Conservation (phyloP, 2,113 vertebrate species). For the Eptesicus fuscus region DNA sequence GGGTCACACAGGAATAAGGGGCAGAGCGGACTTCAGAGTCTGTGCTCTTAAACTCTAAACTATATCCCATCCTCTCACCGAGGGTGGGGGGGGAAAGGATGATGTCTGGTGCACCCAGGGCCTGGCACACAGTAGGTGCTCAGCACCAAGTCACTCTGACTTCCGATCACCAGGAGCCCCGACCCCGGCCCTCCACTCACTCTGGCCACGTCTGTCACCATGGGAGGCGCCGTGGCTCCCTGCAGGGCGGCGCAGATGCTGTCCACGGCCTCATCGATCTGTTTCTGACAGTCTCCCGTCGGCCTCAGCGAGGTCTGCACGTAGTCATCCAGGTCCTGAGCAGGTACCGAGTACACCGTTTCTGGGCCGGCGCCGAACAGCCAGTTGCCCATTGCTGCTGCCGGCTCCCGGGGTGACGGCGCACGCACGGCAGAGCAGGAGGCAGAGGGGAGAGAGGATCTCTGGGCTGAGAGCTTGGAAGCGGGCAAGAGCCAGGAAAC, state of each 20-base stretch:
- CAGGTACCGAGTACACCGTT: accelerated
- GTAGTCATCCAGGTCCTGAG: accelerated
- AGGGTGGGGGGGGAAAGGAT: too few species aligned
- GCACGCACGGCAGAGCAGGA: accelerated
- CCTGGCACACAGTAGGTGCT: neutral
- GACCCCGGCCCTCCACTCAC: constrained; percentile 1
- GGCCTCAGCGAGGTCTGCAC: neutral
- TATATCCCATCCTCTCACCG: accelerated
- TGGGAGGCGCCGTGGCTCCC: accelerated
- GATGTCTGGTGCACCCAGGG: neutral
- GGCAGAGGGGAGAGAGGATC: neutral
- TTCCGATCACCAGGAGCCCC: neutral
- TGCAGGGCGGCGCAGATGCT: neutral
- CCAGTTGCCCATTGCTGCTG: neutral
- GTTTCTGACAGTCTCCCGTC: accelerated
- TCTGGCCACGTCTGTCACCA: neutral
- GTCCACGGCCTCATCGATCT: accelerated
- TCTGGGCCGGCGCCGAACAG: accelerated
- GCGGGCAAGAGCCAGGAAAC: neutral
- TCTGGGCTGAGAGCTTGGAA: too few species aligned
- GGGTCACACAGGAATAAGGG: neutral
- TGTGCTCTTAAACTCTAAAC: too few species aligned
- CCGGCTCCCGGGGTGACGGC: accelerated
- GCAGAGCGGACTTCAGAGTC: neutral
- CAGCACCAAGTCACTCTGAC: neutral